A percentile compares a stretch with the other conserved stretches of the same genome.
Conservation (phyloP, 2,888 invertebrate species). For the Drosophila nr. fundita region DNA sequence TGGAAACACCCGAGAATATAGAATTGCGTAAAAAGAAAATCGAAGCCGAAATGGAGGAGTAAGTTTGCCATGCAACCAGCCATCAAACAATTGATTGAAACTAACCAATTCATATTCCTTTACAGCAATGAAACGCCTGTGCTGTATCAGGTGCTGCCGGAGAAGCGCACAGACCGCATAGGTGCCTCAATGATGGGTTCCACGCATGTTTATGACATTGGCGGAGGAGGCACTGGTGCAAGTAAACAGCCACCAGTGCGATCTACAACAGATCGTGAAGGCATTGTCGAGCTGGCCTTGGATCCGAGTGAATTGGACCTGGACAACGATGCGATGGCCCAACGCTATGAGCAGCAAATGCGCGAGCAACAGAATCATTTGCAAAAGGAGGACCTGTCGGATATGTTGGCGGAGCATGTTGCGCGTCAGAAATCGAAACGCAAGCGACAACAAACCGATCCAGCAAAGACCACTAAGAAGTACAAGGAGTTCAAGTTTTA, state of each 20-base stretch:
- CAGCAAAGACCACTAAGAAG: constrained; percentile 95
- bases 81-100: not conserved
- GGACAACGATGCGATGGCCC: constrained; percentile 98
- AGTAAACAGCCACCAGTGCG: constrained; percentile 85
- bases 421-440: constrained; percentile 98
- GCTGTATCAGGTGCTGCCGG: constrained; percentile 97
- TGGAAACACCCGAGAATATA: constrained; percentile 99
- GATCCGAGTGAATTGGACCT: constrained; percentile 99
- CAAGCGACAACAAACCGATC: constrained; percentile 95
- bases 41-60: constrained; percentile 98
- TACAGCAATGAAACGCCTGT: constrained; percentile 95
- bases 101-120: constrained; percentile 7
- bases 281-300: constrained; percentile 96
- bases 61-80: constrained; percentile 59
- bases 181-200: constrained; percentile 99
- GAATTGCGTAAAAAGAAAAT: constrained; percentile 98
- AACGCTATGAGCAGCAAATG: constrained; percentile 97
- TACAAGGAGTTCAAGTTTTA: constrained; percentile 99
- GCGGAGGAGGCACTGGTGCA: constrained; percentile 88
- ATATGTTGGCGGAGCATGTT: constrained; percentile 99
- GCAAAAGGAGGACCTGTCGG: constrained; percentile 97
- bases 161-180: constrained; percentile 95
- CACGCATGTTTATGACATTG: constrained; percentile 98
- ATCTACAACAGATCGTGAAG: constrained; percentile 86
- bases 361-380: constrained; percentile 95